Percentiles rank a stretch among this genome's conserved stretches.
phyloP scores from a whole-genome alignment of 1,140 invertebrate genomes.

The Drosophila mauritiana region DNA sequence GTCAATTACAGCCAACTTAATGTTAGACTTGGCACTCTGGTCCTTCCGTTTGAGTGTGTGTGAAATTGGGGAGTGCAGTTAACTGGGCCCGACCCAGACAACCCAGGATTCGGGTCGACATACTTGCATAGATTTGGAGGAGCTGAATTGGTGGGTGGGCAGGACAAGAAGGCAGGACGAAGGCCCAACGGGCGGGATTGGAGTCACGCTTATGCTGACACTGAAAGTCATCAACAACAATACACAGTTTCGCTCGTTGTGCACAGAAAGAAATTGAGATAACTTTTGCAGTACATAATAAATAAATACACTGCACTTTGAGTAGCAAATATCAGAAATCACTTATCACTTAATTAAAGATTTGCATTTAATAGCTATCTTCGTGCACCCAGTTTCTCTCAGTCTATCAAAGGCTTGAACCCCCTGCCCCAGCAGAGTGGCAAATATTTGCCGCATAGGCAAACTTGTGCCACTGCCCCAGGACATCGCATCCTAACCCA shows the following conservation, averaged over 20 bases:
- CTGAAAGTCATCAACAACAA: constrained; percentile 67
- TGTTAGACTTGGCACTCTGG: constrained; percentile 45
- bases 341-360: too few relatives aligned
- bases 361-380: background rate
- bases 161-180: background rate
- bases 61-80: constrained; percentile 24
- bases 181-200: background rate
- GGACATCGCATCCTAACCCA: constrained; percentile 6
- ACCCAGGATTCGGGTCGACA: constrained; percentile 55
- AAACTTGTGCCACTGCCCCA: constrained; percentile 67
- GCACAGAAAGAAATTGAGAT: background rate
- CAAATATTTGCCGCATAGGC: constrained; percentile 73
- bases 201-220: constrained; percentile 77
- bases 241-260: constrained; percentile 24
- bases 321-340: too few relatives aligned
- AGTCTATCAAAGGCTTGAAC: constrained; percentile 6
- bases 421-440: constrained; percentile 35
- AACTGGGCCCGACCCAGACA: constrained; percentile 48
- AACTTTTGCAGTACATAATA: background rate
- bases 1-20: constrained; percentile 45
- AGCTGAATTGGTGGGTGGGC: constrained; percentile 15
- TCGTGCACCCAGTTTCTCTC: background rate
- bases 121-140: constrained; percentile 51
- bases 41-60: constrained; percentile 9
- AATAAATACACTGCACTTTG: background rate